Percentiles rank a stretch among this genome's conserved stretches.
phyloP scores from a whole-genome alignment of 2,113 vertebrate genomes.

The Thomomys bottae region DNA sequence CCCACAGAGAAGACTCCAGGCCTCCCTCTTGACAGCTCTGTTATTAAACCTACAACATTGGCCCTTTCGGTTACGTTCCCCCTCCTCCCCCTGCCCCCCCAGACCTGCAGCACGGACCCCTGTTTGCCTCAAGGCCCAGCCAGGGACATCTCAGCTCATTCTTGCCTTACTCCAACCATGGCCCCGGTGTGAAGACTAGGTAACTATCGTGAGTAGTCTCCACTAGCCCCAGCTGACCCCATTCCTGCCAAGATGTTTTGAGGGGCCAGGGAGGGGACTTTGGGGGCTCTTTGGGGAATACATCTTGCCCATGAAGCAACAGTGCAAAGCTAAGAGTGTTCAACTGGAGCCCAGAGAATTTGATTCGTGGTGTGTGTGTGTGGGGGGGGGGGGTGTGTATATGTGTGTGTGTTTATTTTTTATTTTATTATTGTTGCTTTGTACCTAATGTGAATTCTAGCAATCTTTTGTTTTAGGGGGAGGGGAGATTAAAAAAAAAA shows the following conservation, averaged over 20 bases:
- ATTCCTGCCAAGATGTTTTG: neutral
- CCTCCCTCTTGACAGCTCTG: slow-evolving; percentile 54
- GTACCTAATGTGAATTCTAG: slow-evolving; percentile 67
- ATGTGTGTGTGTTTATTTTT: no score
- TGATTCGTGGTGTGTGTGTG: neutral
- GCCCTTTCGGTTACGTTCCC: no score
- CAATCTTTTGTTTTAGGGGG: slow-evolving; percentile 5
- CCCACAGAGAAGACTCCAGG: slow-evolving; percentile 44
- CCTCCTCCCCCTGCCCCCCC: no score
- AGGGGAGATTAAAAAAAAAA: slow-evolving; percentile 61
- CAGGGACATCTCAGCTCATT: slow-evolving; percentile 86
- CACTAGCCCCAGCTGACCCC: slow-evolving; percentile 48
- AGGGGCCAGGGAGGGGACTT: slow-evolving; percentile 14
- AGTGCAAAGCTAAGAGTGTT: slow-evolving; percentile 76
- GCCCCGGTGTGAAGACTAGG: slow-evolving; percentile 87
- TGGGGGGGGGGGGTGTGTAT: no score
- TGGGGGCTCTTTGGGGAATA: neutral
- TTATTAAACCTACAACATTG: neutral
- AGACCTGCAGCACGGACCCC: neutral
- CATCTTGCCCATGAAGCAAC: slow-evolving; percentile 72
- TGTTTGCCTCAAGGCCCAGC: slow-evolving; percentile 85
- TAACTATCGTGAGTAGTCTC: slow-evolving; percentile 64
- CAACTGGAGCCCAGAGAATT: slow-evolving; percentile 81
- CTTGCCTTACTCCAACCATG: slow-evolving; percentile 92
- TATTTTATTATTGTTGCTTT: neutral